Conservation (phyloP, 1,140 invertebrate genomes). For the Diabrotica undecimpunctata region DNA sequence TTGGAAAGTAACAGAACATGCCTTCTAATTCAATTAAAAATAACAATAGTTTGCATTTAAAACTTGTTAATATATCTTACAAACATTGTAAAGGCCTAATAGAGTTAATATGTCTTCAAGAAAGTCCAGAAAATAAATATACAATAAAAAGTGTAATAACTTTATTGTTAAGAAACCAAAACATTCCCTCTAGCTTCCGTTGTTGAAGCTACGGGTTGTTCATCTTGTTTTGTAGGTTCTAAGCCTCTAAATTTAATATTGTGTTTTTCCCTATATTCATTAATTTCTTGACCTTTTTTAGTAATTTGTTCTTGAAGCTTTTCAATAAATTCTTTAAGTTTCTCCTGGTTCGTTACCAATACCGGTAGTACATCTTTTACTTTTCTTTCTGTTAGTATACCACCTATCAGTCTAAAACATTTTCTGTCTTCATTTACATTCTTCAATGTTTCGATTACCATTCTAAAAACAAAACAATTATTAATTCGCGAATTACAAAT, state of each 20-base stretch:
- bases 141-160: not conserved
- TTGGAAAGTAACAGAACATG: too few species aligned
- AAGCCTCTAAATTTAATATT: constrained; percentile 75
- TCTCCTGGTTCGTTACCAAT: constrained; percentile 76
- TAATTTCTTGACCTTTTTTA: constrained; percentile 86
- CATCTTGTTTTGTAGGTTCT: constrained; percentile 53
- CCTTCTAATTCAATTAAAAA: too few species aligned
- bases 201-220: constrained; percentile 35
- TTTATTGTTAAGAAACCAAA: constrained; percentile 41
- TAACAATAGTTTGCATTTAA: too few species aligned
- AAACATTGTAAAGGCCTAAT: too few species aligned
- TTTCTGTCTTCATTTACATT: constrained; percentile 80
- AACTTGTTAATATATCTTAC: too few species aligned
- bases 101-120: too few species aligned
- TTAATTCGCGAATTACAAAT: constrained; percentile 6
- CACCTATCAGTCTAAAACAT: constrained; percentile 91
- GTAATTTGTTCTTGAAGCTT: constrained; percentile 75
- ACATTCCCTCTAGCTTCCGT: constrained; percentile 43
- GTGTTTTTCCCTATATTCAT: constrained; percentile 88
- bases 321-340: constrained; percentile 75
- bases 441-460: constrained; percentile 91
- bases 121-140: not conserved
- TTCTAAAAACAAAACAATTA: constrained; percentile 58
- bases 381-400: constrained; percentile 87
- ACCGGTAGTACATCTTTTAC: constrained; percentile 88